These are phyloP conservation scores for Noturus placidus DNA, from an alignment of 2,113 vertebrate genomes.

Conservation along the genomic window DNA sequence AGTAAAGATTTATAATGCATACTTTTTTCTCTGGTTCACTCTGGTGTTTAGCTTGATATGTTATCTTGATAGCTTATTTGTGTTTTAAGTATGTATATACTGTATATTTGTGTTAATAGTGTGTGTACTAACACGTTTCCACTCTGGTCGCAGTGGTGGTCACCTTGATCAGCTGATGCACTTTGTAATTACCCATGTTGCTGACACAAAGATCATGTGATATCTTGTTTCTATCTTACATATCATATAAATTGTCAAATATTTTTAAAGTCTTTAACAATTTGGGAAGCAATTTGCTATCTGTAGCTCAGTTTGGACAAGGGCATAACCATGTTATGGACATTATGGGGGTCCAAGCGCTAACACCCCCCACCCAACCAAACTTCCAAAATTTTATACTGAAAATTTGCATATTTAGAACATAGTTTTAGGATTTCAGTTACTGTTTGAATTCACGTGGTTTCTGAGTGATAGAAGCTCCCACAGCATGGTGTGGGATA, in stretches of 20 bases:
- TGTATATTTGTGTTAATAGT: neutral
- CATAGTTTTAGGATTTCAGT: too few species aligned
- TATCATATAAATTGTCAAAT: neutral
- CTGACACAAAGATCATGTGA: neutral
- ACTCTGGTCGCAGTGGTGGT: neutral
- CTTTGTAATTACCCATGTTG: neutral
- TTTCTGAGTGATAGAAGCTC: too few species aligned
- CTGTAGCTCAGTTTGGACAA: too few species aligned
- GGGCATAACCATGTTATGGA: too few species aligned
- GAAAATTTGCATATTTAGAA: too few species aligned
- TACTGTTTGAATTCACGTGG: too few species aligned
- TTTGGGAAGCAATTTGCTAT: neutral
- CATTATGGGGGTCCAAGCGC: too few species aligned
- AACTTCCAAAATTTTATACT: too few species aligned
- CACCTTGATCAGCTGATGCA: too few species aligned
- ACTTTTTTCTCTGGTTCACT: neutral
- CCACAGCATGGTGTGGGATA: too few species aligned
- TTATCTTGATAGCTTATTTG: neutral
- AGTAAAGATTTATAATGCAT: slow-evolving; percentile 58
- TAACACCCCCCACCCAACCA: too few species aligned
- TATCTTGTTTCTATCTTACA: neutral
- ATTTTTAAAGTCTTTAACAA: neutral
- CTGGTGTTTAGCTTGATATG: neutral
- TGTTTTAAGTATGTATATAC: neutral
- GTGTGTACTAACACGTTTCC: neutral